phyloP scores from a whole-genome alignment of 2,113 vertebrate genomes.

The Gavia stellata region DNA sequence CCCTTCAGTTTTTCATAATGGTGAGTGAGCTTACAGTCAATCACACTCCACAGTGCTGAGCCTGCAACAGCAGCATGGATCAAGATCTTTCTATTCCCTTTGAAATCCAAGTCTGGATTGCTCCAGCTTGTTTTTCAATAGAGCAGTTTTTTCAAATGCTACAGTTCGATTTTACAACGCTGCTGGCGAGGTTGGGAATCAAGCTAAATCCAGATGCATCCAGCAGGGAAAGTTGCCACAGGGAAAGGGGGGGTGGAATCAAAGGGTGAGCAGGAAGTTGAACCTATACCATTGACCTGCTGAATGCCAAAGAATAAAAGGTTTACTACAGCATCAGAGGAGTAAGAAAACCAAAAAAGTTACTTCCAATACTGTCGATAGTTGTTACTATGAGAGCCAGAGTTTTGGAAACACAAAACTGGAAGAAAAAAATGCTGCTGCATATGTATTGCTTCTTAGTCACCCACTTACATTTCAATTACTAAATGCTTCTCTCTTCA shows the following conservation, averaged over 20 bases:
- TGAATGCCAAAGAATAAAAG: conserved; percentile 3
- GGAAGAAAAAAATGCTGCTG: neutral
- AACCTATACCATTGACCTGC: neutral
- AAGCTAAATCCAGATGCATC: conserved; percentile 13
- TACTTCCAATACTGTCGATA: neutral
- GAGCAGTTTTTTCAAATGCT: conserved; percentile 16
- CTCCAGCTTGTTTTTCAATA: conserved; percentile 26
- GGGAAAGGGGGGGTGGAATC: conserved; percentile 26
- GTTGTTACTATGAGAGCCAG: neutral
- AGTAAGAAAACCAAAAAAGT: neutral
- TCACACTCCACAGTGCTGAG: neutral
- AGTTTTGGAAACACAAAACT: neutral
- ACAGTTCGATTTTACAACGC: conserved; percentile 20
- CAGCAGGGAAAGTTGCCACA: conserved; percentile 14
- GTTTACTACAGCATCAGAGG: neutral
- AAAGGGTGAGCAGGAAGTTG: neutral
- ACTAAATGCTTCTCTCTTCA: neutral
- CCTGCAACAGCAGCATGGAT: neutral
- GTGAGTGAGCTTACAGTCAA: neutral
- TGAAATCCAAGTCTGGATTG: conserved; percentile 32
- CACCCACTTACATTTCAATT: neutral
- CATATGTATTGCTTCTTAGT: neutral
- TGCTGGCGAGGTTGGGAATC: conserved; percentile 14
- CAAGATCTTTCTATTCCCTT: neutral
- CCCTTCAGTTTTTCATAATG: neutral